Conservation (phyloP, 2,113 vertebrate genomes). For the Sula dactylatra region DNA sequence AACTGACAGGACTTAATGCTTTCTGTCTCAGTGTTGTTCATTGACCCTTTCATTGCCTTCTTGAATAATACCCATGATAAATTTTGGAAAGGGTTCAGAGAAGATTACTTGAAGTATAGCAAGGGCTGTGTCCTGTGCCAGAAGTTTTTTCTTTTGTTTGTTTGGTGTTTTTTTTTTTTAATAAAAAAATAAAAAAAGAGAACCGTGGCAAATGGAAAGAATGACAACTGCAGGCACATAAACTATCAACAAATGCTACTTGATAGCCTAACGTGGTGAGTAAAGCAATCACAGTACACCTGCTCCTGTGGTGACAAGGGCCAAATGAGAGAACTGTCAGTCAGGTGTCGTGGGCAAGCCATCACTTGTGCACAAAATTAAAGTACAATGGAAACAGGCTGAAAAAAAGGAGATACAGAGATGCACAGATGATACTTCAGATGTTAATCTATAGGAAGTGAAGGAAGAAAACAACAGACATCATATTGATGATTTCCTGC, state of each 20-base stretch:
- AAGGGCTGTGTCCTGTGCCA: neutral
- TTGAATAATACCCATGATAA: neutral
- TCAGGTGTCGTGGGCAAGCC: neutral
- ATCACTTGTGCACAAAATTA: neutral
- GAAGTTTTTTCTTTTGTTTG: neutral
- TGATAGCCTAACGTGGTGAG: neutral
- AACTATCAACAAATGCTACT: neutral
- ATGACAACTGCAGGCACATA: neutral
- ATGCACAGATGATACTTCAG: no score
- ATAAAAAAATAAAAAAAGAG: neutral
- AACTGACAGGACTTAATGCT: constrained; percentile 18
- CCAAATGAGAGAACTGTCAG: neutral
- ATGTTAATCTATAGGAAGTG: neutral
- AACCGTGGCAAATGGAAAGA: neutral
- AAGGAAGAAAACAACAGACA: neutral
- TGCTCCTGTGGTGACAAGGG: neutral
- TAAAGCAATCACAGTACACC: neutral
- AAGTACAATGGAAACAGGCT: neutral
- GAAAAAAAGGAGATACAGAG: neutral
- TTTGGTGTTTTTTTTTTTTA: no score
- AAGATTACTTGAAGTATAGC: neutral
- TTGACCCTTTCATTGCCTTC: neutral
- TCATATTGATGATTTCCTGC: neutral
- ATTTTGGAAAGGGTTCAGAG: constrained; percentile 2
- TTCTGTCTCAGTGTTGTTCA: neutral